A percentile compares a stretch with the other conserved stretches of the same genome.
These are phyloP conservation scores for Hydra vulgaris DNA, from an alignment of 30 jellyfish, hydroid and myxozoan genomes.

Conservation along the genomic window DNA sequence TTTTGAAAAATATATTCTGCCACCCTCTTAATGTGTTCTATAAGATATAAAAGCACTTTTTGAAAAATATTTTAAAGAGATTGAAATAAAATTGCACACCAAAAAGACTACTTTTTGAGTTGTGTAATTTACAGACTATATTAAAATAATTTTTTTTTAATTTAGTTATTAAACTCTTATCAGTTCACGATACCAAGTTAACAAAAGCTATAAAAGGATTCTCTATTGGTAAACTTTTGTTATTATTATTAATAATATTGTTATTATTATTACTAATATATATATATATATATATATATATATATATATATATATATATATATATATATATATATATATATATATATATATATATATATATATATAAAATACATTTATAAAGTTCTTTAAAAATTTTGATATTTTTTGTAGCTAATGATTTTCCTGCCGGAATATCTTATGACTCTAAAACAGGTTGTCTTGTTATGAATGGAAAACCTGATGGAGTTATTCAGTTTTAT, in stretches of 20 bases:
- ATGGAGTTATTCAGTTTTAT: slow-evolving; percentile 67
- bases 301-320: no score
- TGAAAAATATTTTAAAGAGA: no score
- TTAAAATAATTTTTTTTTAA: no score
- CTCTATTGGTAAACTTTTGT: slow-evolving; percentile 37
- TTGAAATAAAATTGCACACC: no score
- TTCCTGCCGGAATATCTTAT: slow-evolving; percentile 25
- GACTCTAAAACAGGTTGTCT: slow-evolving; percentile 55
- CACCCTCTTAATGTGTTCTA: no score
- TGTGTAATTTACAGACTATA: no score
- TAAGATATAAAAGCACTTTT: no score
- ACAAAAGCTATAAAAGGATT: slow-evolving; percentile 26
- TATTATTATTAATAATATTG: no score
- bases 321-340: background rate
- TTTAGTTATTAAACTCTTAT: slow-evolving; percentile 48
- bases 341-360: background rate
- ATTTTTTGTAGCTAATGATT: slow-evolving; percentile 30
- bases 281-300: no score
- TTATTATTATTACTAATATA: no score
- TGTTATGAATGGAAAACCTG: slow-evolving; percentile 43
- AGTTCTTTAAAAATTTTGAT: background rate
- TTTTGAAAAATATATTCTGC: no score
- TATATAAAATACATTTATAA: background rate
- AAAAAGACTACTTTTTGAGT: no score
- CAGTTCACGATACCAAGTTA: slow-evolving; percentile 37